Conservation (phyloP, 1,140 invertebrate genomes). For the Formica selysi region DNA sequence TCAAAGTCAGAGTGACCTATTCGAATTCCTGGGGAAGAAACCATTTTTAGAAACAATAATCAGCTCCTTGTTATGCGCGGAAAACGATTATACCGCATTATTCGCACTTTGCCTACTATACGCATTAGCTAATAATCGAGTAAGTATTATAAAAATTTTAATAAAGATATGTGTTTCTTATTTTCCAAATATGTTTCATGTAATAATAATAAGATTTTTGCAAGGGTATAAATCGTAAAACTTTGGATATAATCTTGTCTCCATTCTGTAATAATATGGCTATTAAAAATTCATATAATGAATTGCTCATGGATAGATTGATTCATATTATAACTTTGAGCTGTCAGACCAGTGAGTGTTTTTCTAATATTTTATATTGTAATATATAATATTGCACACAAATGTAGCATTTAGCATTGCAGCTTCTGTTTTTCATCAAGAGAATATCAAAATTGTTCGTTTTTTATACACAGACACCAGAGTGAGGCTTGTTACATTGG, state of each 20-base stretch:
- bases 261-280: constrained; percentile 81
- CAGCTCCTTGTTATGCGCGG: constrained; percentile 93
- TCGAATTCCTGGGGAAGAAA: constrained; percentile 88
- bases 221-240: constrained; percentile 91
- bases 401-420: not conserved
- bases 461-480: constrained; percentile 87
- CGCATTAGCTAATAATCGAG: constrained; percentile 97
- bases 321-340: constrained; percentile 93
- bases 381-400: not conserved
- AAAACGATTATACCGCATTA: constrained; percentile 98
- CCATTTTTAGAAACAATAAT: constrained; percentile 96
- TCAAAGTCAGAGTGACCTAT: constrained; percentile 76
- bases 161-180: not conserved
- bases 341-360: constrained; percentile 92
- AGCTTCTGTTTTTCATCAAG: constrained; percentile 1
- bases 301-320: constrained; percentile 92
- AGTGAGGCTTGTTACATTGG: constrained; percentile 96
- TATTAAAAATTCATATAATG: constrained; percentile 89
- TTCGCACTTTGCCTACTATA: constrained; percentile 97
- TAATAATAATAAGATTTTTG: constrained; percentile 71
- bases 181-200: not conserved
- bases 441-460: constrained; percentile 66
- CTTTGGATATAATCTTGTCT: constrained; percentile 90
- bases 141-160: constrained; percentile 85
- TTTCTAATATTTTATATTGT: constrained; percentile 43